Percentiles rank a stretch among this genome's conserved stretches.
phyloP scores from a whole-genome alignment of 2,113 vertebrate species.

The Varanus komodoensis region DNA sequence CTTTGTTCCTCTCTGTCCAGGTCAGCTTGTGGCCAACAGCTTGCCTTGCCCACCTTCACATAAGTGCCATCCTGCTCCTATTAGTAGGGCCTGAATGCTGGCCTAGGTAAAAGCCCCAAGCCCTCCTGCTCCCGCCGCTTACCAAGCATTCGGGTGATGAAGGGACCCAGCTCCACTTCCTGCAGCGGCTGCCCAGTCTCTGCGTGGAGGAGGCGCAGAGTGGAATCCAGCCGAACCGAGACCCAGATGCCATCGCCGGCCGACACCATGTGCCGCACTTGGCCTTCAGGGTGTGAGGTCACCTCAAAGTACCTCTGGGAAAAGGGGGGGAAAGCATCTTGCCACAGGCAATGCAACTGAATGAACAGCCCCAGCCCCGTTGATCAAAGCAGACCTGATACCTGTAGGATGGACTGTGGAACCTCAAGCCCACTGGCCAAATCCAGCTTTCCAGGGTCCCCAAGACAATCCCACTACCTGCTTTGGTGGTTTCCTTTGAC shows the following conservation, averaged over 20 bases:
- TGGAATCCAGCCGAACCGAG: slow-evolving; percentile 55
- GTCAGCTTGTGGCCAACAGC: not conserved
- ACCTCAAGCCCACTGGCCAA: no score
- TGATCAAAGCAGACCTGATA: not conserved
- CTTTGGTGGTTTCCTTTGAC: no score
- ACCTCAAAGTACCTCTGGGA: slow-evolving; percentile 58
- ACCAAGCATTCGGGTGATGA: slow-evolving; percentile 51
- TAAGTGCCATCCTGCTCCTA: not conserved
- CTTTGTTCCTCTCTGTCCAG: not conserved
- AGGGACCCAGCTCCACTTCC: slow-evolving; percentile 55
- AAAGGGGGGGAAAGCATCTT: not conserved
- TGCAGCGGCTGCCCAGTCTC: slow-evolving; percentile 54
- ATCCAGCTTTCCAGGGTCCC: no score
- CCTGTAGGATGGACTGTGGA: no score
- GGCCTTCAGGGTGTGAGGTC: slow-evolving; percentile 48
- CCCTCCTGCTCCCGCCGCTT: not conserved
- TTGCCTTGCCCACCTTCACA: not conserved
- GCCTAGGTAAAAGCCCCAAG: not conserved
- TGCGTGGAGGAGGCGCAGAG: slow-evolving; percentile 49
- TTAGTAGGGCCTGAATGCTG: no score
- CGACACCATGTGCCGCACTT: slow-evolving; percentile 54
- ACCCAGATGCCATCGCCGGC: slow-evolving; percentile 49
- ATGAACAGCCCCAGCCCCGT: no score
- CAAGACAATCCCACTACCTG: no score
- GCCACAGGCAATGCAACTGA: not conserved